A percentile compares a stretch with the other conserved stretches of the same genome.
These are phyloP conservation scores for Hedya salicella DNA, from an alignment of 2,888 invertebrate species.

Conservation along the genomic window DNA sequence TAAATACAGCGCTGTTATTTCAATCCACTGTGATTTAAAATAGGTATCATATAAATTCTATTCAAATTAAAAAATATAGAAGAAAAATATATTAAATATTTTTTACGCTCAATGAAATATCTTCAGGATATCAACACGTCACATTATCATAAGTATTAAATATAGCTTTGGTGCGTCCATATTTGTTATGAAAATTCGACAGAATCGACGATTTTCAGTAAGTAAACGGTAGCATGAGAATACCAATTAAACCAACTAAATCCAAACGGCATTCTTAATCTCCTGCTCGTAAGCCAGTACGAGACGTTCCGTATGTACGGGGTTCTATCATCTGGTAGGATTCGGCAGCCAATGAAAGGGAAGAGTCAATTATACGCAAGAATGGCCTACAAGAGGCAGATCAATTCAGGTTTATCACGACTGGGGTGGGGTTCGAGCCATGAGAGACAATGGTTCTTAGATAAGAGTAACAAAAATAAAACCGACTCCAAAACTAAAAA, in stretches of 20 bases:
- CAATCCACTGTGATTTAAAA: too few species aligned
- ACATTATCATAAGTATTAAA: too few species aligned
- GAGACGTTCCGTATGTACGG: slow-evolving; percentile 19
- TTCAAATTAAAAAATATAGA: too few species aligned
- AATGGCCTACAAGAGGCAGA: slow-evolving; percentile 77
- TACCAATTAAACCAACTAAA: not conserved
- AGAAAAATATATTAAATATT: too few species aligned
- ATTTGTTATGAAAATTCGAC: not conserved
- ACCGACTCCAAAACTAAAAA: too few species aligned
- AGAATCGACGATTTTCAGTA: not conserved
- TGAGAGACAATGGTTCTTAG: slow-evolving; percentile 17
- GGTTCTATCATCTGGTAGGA: slow-evolving; percentile 55
- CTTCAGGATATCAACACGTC: too few species aligned
- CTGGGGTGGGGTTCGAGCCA: slow-evolving; percentile 52
- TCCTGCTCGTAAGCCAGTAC: not conserved
- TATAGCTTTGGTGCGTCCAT: not conserved
- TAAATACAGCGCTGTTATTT: too few species aligned
- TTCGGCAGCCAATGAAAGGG: slow-evolving; percentile 75
- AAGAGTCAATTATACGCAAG: slow-evolving; percentile 84
- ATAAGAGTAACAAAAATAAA: not conserved
- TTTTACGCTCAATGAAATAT: too few species aligned
- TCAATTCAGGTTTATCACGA: slow-evolving; percentile 80
- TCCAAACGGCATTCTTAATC: not conserved
- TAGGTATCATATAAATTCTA: too few species aligned
- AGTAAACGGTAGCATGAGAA: not conserved